Percentiles rank a stretch among this genome's conserved stretches.
These are phyloP conservation scores for Helicolenus hilgendorfi DNA, from an alignment of 2,797 vertebrate genomes.

Conservation along the genomic window DNA sequence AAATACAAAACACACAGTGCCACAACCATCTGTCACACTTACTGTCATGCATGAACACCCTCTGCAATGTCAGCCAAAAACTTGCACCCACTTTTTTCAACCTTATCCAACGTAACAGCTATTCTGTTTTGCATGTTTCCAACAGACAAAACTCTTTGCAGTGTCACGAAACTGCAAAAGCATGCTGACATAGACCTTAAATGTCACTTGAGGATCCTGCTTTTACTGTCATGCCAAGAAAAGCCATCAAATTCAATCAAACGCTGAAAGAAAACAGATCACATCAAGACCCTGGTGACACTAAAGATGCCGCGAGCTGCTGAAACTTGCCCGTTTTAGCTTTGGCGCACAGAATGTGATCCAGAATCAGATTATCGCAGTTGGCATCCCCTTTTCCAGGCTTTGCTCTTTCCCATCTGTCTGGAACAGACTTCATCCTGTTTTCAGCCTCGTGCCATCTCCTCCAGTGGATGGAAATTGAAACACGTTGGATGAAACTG, in stretches of 20 bases:
- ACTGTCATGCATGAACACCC: conserved; percentile 9
- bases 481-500: conserved; percentile 49
- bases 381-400: conserved; percentile 58
- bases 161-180: conserved; percentile 11
- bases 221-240: conserved; percentile 48
- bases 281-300: conserved; percentile 45
- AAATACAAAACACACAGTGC: conserved; percentile 20
- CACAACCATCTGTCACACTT: conserved; percentile 15
- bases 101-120: neutral
- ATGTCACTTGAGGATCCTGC: conserved; percentile 49
- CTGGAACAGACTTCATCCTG: conserved; percentile 48
- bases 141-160: neutral
- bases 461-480: conserved; percentile 44
- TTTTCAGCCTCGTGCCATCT: conserved; percentile 57
- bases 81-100: neutral
- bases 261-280: conserved; percentile 74
- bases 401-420: conserved; percentile 62
- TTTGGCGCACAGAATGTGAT: conserved; percentile 45
- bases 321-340: conserved; percentile 50
- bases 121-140: conserved; percentile 25
- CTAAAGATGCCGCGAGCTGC: conserved; percentile 34
- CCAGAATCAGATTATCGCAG: conserved; percentile 63
- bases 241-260: conserved; percentile 67
- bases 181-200: conserved; percentile 15
- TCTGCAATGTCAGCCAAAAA: conserved; percentile 8